These are phyloP conservation scores for Pseudochromis fuscus DNA, from an alignment of 2,797 vertebrate species.

Conservation along the genomic window DNA sequence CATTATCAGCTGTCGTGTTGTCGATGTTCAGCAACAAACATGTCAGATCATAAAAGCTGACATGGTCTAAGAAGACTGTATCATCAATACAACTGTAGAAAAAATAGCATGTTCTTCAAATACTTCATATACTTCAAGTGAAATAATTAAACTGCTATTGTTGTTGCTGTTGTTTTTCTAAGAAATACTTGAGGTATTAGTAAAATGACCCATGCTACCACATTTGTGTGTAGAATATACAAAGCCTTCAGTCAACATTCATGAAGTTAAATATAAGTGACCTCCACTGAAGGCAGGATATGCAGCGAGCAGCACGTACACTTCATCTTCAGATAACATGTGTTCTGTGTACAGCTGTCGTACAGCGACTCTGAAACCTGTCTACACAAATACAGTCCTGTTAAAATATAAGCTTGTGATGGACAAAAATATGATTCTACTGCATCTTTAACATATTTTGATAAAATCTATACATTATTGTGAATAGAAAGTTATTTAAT, in stretches of 20 bases:
- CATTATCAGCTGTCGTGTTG: neutral
- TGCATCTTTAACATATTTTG: conserved; percentile 1
- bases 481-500: conserved; percentile 21
- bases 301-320: conserved; percentile 20
- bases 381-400: neutral
- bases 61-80: conserved; percentile 3
- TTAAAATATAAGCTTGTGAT: conserved; percentile 4
- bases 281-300: conserved; percentile 42
- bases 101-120: conserved; percentile 54
- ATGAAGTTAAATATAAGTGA: conserved; percentile 24
- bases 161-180: no score
- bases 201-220: conserved; percentile 26
- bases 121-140: conserved; percentile 1
- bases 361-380: conserved; percentile 1
- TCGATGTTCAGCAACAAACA: conserved; percentile 28
- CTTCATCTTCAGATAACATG: conserved; percentile 7
- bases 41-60: conserved; percentile 26
- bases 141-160: conserved; percentile 13
- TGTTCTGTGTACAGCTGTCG: neutral
- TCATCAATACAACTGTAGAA: conserved; percentile 38
- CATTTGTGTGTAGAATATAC: conserved; percentile 37
- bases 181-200: conserved; percentile 46
- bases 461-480: neutral
- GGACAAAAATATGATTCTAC: neutral
- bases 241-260: conserved; percentile 50